phyloP scores from a whole-genome alignment of 2,113 vertebrate species.

The Lagopus leucura region DNA sequence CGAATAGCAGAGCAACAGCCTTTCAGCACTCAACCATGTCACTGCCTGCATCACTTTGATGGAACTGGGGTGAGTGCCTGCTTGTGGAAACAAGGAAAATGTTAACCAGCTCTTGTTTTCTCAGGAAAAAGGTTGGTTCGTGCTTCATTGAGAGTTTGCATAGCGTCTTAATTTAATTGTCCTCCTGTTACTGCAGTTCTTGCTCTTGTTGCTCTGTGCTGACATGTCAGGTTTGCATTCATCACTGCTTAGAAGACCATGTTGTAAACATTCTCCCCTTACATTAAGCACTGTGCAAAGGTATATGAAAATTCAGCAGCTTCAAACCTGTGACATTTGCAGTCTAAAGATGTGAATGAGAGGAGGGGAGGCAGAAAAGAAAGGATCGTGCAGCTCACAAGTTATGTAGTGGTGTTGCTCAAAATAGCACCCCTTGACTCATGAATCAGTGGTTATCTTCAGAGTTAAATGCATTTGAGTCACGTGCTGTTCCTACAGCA shows the following conservation, averaged over 20 bases:
- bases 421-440: constrained; percentile 34
- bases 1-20: constrained; percentile 52
- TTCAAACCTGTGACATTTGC: neutral
- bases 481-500: constrained; percentile 3
- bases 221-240: neutral
- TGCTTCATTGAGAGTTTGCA: neutral
- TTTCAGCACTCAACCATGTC: constrained; percentile 54
- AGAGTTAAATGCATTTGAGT: neutral
- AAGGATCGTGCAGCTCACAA: neutral
- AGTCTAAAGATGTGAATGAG: neutral
- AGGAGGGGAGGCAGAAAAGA: neutral
- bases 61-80: neutral
- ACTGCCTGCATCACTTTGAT: constrained; percentile 9
- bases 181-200: neutral
- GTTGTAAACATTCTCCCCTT: neutral
- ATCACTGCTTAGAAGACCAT: neutral
- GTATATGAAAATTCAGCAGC: neutral
- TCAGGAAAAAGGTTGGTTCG: neutral
- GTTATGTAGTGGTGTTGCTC: neutral
- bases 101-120: neutral
- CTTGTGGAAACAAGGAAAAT: neutral
- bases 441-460: constrained; percentile 27
- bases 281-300: neutral
- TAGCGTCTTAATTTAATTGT: neutral
- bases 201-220: neutral